Conservation (phyloP, 2,797 vertebrate species). For the Chiroxiphia lanceolata region DNA sequence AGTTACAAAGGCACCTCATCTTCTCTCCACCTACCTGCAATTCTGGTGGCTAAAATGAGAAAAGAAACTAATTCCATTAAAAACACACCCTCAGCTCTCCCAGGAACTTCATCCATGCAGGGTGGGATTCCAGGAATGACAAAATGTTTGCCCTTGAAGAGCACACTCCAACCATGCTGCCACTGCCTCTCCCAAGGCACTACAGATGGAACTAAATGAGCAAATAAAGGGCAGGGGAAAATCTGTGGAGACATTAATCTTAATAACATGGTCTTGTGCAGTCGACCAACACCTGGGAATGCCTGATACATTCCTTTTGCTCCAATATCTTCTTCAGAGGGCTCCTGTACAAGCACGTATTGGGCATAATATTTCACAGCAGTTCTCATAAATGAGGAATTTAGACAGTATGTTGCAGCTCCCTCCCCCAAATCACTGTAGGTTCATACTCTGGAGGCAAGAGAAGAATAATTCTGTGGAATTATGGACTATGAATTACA, state of each 20-base stretch:
- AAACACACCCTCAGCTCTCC: neutral
- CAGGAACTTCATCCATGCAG: rapidly evolving
- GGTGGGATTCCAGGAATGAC: neutral
- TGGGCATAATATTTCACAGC: neutral
- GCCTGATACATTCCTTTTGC: neutral
- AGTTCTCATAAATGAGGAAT: neutral
- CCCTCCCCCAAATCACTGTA: neutral
- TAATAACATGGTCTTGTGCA: neutral
- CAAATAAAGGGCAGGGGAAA: neutral
- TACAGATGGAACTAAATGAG: neutral
- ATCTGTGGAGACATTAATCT: neutral
- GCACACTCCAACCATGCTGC: rapidly evolving
- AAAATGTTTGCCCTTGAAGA: neutral
- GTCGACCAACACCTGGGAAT: neutral
- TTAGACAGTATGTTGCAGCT: neutral
- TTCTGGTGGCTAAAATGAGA: neutral
- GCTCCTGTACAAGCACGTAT: neutral
- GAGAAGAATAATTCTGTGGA: neutral
- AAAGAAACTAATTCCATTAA: neutral
- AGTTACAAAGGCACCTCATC: neutral
- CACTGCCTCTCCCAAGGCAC: neutral
- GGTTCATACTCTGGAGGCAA: neutral
- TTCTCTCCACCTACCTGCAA: neutral
- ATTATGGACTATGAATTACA: neutral
- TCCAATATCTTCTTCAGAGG: neutral